Evolutionary conservation across 2,888 invertebrate genomes (phyloP).

Genomic region (Scotopteryx bipunctaria): DNA sequence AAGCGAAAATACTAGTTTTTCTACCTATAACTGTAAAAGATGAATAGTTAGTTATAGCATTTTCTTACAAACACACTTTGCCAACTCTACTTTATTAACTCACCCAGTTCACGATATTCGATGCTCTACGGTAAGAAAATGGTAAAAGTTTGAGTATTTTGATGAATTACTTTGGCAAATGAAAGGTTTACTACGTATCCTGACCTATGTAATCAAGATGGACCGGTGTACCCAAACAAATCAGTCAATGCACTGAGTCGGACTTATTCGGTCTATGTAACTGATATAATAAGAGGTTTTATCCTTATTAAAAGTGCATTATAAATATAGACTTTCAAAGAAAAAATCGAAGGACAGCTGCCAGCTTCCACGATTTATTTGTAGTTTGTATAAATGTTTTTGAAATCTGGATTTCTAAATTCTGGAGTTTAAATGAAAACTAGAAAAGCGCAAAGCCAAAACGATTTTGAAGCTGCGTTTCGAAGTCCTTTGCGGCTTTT

Average conservation of each 20-base stretch:
- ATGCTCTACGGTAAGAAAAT: conserved; percentile 26
- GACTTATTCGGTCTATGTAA: no score
- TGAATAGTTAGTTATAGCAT: not conserved
- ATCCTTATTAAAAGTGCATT: no score
- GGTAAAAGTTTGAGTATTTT: conserved; percentile 29
- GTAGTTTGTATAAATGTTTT: no score
- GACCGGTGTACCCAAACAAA: conserved; percentile 8
- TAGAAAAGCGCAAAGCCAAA: not conserved
- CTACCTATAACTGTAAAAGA: no score
- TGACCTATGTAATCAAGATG: conserved; percentile 34
- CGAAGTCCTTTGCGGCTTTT: not conserved
- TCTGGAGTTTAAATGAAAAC: no score
- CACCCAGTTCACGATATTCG: conserved; percentile 23
- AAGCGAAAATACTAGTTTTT: no score
- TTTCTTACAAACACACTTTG: not conserved
- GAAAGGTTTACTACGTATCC: conserved; percentile 31
- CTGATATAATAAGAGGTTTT: no score
- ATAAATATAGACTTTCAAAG: no score
- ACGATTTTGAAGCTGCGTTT: not conserved
- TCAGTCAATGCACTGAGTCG: not conserved
- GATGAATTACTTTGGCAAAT: conserved; percentile 36
- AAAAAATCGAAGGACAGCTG: no score
- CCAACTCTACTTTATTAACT: conserved; percentile 25
- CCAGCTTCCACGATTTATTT: no score
- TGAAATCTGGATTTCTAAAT: no score